Percentiles rank a stretch among this genome's conserved stretches.
Conservation (phyloP, 2,797 vertebrate genomes). For the Distichodus sexfasciatus region DNA sequence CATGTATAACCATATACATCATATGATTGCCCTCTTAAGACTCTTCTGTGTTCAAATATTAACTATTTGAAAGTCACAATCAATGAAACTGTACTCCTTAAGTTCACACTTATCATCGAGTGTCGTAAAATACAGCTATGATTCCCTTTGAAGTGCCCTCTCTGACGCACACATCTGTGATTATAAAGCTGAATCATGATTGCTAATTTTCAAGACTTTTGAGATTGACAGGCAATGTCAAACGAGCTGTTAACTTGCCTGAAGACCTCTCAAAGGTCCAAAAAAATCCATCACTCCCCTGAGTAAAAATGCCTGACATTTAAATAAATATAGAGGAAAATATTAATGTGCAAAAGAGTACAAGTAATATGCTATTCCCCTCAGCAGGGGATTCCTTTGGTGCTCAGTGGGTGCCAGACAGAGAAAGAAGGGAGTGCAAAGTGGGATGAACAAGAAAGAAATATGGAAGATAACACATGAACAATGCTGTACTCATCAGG, state of each 20-base stretch:
- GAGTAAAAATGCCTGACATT: neutral
- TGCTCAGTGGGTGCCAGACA: neutral
- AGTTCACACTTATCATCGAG: conserved; percentile 37
- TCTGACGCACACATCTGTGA: conserved; percentile 31
- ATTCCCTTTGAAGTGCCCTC: conserved; percentile 12
- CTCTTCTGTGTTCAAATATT: conserved; percentile 30
- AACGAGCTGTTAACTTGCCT: neutral
- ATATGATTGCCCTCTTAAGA: conserved; percentile 3
- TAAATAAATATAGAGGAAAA: neutral
- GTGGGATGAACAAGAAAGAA: neutral
- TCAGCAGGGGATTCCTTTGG: conserved; percentile 1
- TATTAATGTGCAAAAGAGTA: neutral
- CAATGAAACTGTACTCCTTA: conserved; percentile 10
- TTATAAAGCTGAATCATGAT: conserved; percentile 4
- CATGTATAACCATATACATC: conserved; percentile 13
- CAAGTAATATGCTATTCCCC: neutral
- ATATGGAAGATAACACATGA: conserved; percentile 15
- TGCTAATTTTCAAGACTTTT: neutral
- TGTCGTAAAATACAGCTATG: conserved; percentile 26
- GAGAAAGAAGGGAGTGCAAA: neutral
- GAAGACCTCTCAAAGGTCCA: neutral
- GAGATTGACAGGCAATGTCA: neutral
- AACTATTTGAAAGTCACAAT: conserved; percentile 4
- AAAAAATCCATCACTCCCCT: neutral
- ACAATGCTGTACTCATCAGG: conserved; percentile 20